phyloP scores from a whole-genome alignment of 1,140 invertebrate genomes.

The Eumeta japonica region DNA sequence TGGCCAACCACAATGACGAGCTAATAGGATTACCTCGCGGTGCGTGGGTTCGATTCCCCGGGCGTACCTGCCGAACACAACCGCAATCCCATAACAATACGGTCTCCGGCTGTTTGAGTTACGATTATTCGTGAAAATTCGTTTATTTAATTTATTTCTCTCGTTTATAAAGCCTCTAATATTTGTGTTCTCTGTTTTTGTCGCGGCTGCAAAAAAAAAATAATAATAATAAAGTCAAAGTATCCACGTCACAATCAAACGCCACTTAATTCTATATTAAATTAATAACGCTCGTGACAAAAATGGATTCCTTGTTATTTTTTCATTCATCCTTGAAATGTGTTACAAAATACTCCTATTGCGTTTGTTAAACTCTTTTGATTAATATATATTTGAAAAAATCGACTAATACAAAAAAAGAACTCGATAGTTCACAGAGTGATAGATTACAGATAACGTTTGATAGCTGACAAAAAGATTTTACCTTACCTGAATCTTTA shows the following conservation, averaged over 20 bases:
- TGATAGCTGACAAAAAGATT: too few relatives aligned
- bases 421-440: too few relatives aligned
- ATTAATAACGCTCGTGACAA: too few relatives aligned
- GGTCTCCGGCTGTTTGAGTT: conserved; percentile 19
- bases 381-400: too few relatives aligned
- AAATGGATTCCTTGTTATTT: too few relatives aligned
- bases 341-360: too few relatives aligned
- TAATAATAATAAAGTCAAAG: not conserved
- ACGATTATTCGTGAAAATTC: conserved; percentile 43
- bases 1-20: conserved; percentile 35
- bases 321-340: too few relatives aligned
- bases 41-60: conserved; percentile 36
- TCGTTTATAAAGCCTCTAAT: conserved; percentile 27
- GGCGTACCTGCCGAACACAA: conserved; percentile 29
- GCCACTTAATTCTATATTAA: too few relatives aligned
- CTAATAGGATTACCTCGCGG: conserved; percentile 40
- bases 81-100: conserved; percentile 23
- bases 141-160: conserved; percentile 55
- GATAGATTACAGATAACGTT: too few relatives aligned
- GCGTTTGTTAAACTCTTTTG: too few relatives aligned
- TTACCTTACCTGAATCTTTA: too few relatives aligned
- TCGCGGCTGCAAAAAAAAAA: not conserved
- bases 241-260: not conserved
- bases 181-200: not conserved
- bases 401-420: too few relatives aligned